Percentiles rank a stretch among this genome's conserved stretches.
Evolutionary conservation across 2,797 vertebrate species (phyloP).

Genomic region (Knipowitschia caucasica): DNA sequence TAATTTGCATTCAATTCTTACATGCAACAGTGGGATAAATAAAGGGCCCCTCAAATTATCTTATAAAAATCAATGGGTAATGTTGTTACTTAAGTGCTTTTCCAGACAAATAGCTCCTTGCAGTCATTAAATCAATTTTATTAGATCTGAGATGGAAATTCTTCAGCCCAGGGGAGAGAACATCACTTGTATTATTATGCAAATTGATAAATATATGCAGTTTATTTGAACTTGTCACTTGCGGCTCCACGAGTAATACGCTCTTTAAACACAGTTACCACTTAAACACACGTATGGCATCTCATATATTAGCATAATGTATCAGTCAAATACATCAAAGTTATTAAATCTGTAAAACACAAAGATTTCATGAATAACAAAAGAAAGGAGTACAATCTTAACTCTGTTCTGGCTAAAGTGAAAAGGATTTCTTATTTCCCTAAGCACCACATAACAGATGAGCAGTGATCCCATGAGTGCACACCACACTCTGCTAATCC

Average conservation of each 20-base stretch:
- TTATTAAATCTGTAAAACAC: not conserved
- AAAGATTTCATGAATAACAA: not conserved
- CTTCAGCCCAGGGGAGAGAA: not conserved
- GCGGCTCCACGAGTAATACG: too few species aligned
- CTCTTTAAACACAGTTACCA: too few species aligned
- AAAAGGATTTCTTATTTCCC: slow-evolving; percentile 12
- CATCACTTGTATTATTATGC: too few species aligned
- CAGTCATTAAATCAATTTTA: not conserved
- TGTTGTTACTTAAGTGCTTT: not conserved
- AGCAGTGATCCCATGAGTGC: slow-evolving; percentile 17
- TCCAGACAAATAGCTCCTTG: not conserved
- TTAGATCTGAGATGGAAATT: not conserved
- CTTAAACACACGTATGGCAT: too few species aligned
- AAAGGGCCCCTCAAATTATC: too few species aligned
- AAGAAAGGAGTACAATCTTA: too few species aligned
- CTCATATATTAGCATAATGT: too few species aligned
- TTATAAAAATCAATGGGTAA: too few species aligned
- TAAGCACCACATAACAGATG: slow-evolving; percentile 21
- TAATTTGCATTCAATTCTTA: too few species aligned
- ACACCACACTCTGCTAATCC: slow-evolving; percentile 4
- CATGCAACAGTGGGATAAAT: too few species aligned
- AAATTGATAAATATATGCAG: not conserved
- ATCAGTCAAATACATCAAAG: too few species aligned
- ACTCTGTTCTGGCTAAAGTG: too few species aligned
- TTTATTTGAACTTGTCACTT: not conserved